Percentiles rank a stretch among this genome's conserved stretches.
Conservation (phyloP, 1,140 invertebrate genomes). For the Belonocnema kinseyi region DNA sequence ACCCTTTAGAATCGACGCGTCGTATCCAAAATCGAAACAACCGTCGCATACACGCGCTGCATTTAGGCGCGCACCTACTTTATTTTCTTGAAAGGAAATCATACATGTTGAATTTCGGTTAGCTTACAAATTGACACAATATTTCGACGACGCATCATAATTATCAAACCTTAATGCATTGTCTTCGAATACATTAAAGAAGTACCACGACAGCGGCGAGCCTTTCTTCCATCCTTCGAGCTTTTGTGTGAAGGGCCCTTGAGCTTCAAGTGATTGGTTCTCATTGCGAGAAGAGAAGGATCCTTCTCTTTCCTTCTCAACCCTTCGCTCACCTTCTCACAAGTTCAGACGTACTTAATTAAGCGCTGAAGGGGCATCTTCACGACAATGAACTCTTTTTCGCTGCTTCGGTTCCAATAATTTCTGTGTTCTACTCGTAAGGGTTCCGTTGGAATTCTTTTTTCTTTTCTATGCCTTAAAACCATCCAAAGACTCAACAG, state of each 20-base stretch:
- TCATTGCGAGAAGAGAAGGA: background rate
- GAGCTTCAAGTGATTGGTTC: conserved; percentile 1
- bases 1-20: background rate
- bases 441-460: conserved; percentile 35
- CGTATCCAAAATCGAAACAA: conserved; percentile 17
- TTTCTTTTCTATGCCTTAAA: conserved; percentile 29
- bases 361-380: conserved; percentile 38
- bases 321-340: conserved; percentile 35
- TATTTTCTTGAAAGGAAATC: conserved; percentile 2
- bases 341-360: conserved; percentile 22
- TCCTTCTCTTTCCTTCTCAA: conserved; percentile 3
- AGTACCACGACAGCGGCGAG: background rate
- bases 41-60: background rate
- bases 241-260: background rate
- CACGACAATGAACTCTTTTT: conserved; percentile 39
- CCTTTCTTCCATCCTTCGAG: background rate
- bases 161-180: background rate
- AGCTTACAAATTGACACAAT: background rate
- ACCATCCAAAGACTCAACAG: background rate
- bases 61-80: background rate
- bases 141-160: background rate
- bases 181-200: background rate
- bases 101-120: background rate
- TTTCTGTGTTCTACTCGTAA: conserved; percentile 39
- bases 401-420: conserved; percentile 38